A percentile compares a stretch with the other conserved stretches of the same genome.
Evolutionary conservation across 2,797 vertebrate species (phyloP).

Genomic region (Sebastes jordani): DNA sequence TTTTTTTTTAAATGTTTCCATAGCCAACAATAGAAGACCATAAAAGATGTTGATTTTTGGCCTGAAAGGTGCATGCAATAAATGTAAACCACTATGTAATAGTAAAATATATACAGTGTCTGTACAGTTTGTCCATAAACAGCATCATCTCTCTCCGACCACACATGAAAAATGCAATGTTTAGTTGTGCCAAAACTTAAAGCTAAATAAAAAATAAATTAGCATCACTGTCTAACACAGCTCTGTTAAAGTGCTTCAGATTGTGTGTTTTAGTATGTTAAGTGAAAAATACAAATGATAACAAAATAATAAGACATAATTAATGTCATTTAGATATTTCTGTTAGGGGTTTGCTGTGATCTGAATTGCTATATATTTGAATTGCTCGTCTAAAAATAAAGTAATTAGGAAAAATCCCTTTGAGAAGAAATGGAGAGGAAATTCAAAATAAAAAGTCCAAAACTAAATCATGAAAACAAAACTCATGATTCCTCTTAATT

Average conservation of each 20-base stretch:
- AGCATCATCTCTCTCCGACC: constrained; percentile 61
- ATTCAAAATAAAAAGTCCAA: not conserved
- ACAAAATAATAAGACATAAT: not conserved
- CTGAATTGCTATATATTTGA: constrained; percentile 12
- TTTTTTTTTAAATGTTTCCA: constrained; percentile 62
- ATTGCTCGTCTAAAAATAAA: not conserved
- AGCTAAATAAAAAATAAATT: constrained; percentile 30
- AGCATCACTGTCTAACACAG: constrained; percentile 49
- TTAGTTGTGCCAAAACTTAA: constrained; percentile 34
- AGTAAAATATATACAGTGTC: constrained; percentile 95
- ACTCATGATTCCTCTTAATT: constrained; percentile 6
- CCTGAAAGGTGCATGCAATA: constrained; percentile 95
- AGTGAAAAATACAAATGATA: not conserved
- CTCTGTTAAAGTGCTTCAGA: constrained; percentile 75
- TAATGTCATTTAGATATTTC: constrained; percentile 5
- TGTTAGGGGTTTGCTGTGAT: not conserved
- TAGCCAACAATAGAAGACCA: constrained; percentile 87
- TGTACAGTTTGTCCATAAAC: constrained; percentile 86
- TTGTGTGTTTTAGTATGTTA: constrained; percentile 35
- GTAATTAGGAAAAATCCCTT: not conserved
- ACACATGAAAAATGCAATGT: constrained; percentile 63
- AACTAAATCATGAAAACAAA: constrained; percentile 26
- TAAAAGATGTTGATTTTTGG: constrained; percentile 87
- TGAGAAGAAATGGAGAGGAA: constrained; percentile 2
- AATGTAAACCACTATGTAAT: constrained; percentile 91